These are phyloP conservation scores for Tadarida brasiliensis DNA, from an alignment of 2,797 vertebrate genomes.

Conservation along the genomic window DNA sequence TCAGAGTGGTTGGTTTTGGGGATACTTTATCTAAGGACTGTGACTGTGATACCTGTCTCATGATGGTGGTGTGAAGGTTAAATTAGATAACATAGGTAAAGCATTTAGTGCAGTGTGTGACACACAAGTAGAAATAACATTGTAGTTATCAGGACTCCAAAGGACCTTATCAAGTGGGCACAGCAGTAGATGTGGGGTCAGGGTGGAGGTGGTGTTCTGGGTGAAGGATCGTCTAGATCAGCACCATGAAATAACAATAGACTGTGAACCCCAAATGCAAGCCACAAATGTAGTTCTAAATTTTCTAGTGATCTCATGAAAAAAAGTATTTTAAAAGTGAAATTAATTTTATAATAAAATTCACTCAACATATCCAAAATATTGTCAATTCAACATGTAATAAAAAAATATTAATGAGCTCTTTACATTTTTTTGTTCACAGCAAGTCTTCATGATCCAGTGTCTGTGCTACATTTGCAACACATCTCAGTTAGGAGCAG, in stretches of 20 bases:
- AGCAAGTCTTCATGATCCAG: neutral
- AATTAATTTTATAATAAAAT: neutral
- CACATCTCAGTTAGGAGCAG: accelerated
- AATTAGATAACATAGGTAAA: too few relatives aligned
- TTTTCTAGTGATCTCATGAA: neutral
- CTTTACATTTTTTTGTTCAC: neutral
- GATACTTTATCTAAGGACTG: neutral
- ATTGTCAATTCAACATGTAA: neutral
- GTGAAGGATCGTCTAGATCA: neutral
- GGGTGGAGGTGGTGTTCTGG: accelerated
- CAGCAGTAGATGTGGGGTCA: neutral
- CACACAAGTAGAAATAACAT: neutral
- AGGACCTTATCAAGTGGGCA: neutral
- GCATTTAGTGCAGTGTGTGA: neutral
- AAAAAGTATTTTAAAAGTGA: neutral
- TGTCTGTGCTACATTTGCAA: neutral
- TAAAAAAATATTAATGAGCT: neutral
- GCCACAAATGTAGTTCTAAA: neutral
- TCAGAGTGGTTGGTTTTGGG: neutral
- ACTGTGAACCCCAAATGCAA: neutral
- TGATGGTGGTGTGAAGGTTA: neutral
- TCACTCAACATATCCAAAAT: neutral
- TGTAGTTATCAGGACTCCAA: neutral
- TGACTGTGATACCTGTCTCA: too few relatives aligned
- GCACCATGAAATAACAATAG: neutral